Evolutionary conservation across 2,113 vertebrate genomes (phyloP), one percentile per base, ranked within the genome.

Genomic region (Amblyopsis rosae): DNA sequence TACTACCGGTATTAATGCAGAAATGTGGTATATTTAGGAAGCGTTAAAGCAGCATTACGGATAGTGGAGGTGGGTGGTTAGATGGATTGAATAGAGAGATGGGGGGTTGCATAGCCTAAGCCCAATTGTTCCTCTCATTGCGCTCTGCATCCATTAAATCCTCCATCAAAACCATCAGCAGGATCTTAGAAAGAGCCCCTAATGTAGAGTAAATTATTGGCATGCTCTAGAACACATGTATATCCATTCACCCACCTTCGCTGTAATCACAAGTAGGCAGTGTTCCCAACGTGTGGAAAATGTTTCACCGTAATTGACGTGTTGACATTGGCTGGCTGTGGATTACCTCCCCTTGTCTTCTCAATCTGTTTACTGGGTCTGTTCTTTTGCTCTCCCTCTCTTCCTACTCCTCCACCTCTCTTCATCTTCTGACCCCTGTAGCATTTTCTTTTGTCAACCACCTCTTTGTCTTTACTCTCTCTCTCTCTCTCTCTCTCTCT

Each of bases 401-500:
- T 56, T 61, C 56, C 63, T 26, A 69, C 58, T 71, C 63, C 9
- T 10, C 35, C 17, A 35, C 54, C 64, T 10, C 6, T 10, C 10
- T 16, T 5, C n/a, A 17, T 19, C 35, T 46, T 41, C 60, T 41
- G 11, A 46, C 45, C 19, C 9, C 33, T 26, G 26, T 32, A 73
- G 33, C 51, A 61, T 67, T 48, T 17, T 60, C 47, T 26, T 51
- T 67, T 55, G 16, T 50, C 62, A 35, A 59, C 55, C 15, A 10
- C 6, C 59, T 46, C n/a, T 12, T 15, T 11, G 2, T 46, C n/a
- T 12, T 15, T 12, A 2, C 4, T 17, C 41, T 12, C 45, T 61
- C 45, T 56, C 51, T 70, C 67, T 35, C 45, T 62, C 32, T 57
- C 59, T 63, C 11, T 49, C 61, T 63, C 61, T 26, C 47, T 51